A percentile compares a stretch with the other conserved stretches of the same genome.
phyloP scores from a whole-genome alignment of 2,797 vertebrate species.

The Premnoplex brunnescens region DNA sequence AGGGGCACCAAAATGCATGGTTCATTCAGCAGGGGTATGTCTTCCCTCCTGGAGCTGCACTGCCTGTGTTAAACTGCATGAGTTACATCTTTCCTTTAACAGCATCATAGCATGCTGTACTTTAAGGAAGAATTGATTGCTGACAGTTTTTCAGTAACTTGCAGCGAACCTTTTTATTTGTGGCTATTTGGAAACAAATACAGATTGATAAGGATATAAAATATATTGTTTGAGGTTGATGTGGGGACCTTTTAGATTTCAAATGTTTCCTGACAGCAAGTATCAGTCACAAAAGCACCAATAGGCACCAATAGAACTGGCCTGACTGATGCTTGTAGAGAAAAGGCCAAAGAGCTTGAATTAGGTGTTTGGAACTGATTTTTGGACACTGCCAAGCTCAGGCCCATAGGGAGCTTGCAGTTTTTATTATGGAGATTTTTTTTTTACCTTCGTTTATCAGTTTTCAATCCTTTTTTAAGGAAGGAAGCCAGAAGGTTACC shows the following conservation, averaged over 20 bases:
- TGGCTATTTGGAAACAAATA: not conserved
- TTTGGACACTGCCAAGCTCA: not conserved
- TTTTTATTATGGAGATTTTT: not conserved
- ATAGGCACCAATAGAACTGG: not conserved
- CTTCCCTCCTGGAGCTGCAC: not conserved
- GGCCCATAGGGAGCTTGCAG: not conserved
- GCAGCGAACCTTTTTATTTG: not conserved
- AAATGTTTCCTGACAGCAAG: not conserved
- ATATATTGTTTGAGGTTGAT: not conserved
- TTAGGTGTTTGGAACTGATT: not conserved
- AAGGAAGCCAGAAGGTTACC: not conserved
- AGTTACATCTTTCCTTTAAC: not conserved
- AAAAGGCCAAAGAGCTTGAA: not conserved
- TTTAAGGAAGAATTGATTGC: not conserved
- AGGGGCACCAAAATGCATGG: conserved; percentile 96
- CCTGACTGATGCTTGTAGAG: not conserved
- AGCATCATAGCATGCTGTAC: not conserved
- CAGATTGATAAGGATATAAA: not conserved
- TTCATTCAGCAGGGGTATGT: conserved; percentile 95
- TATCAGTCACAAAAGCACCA: not conserved
- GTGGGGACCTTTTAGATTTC: not conserved
- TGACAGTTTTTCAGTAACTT: not conserved
- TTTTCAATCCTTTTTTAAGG: not conserved
- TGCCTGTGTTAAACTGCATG: not conserved
- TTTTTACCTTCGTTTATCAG: not conserved